Percentiles rank a stretch among this genome's conserved stretches.
phyloP scores from a whole-genome alignment of 2,113 vertebrate species.

The Mirounga angustirostris region DNA sequence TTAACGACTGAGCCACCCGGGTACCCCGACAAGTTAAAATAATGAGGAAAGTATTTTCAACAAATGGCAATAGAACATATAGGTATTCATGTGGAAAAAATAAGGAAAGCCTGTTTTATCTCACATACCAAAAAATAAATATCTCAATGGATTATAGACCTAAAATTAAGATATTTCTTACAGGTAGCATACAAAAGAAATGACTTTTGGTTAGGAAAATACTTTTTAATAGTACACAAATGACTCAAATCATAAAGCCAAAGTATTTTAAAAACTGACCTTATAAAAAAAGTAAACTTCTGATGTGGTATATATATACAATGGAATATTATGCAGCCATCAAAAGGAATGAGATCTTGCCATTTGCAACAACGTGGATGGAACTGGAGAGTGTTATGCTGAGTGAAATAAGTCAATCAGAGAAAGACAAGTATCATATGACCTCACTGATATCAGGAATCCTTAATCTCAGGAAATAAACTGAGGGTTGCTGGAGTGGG shows the following conservation, averaged over 20 bases:
- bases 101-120: background rate
- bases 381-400: too few species aligned
- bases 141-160: background rate
- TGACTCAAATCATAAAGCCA: background rate
- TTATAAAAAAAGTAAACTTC: background rate
- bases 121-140: background rate
- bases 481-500: too few species aligned
- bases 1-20: too few species aligned
- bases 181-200: background rate
- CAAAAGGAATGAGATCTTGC: too few species aligned
- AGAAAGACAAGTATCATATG: too few species aligned
- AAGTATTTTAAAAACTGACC: background rate
- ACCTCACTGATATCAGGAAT: too few species aligned
- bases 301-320: too few species aligned
- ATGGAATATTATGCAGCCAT: too few species aligned
- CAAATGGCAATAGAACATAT: background rate
- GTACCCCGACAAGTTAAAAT: background rate
- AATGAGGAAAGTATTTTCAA: background rate
- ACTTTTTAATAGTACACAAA: background rate
- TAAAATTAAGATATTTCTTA: background rate
- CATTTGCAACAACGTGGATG: too few species aligned
- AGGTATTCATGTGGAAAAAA: background rate
- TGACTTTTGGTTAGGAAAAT: background rate
- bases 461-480: too few species aligned
- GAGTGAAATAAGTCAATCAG: too few species aligned